Conservation (phyloP, 2,888 invertebrate species). For the Andrena minutula region DNA sequence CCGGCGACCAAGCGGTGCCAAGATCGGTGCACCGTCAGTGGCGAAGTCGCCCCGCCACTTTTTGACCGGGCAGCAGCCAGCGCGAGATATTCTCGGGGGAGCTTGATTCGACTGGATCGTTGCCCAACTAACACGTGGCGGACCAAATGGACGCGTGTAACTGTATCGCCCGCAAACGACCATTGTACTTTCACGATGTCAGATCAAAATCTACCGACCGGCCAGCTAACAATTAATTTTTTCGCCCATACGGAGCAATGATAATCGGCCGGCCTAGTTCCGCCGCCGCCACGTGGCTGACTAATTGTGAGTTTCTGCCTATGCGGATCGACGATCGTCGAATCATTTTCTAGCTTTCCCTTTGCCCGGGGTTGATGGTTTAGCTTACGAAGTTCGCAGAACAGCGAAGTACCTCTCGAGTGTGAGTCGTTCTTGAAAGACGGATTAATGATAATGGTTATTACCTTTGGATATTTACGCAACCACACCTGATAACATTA, state of each 20-base stretch:
- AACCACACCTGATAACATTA: conserved; percentile 62
- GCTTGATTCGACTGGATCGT: conserved; percentile 42
- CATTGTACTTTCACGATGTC: conserved; percentile 68
- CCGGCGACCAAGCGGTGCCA: conserved; percentile 50
- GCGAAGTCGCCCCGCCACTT: conserved; percentile 59
- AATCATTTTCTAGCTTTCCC: conserved; percentile 19
- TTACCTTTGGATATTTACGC: conserved; percentile 31
- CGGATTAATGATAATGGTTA: conserved; percentile 40
- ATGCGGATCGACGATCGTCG: conserved; percentile 2
- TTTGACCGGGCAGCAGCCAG: conserved; percentile 47
- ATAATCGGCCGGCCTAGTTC: conserved; percentile 54
- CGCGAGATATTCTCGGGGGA: conserved; percentile 20
- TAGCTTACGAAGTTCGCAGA: neutral
- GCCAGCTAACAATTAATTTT: conserved; percentile 63
- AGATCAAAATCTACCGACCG: conserved; percentile 65
- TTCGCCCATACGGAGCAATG: conserved; percentile 36
- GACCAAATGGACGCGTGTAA: conserved; percentile 55
- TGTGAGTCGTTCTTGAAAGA: conserved; percentile 13
- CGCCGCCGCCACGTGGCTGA: conserved; percentile 15
- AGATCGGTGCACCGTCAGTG: conserved; percentile 62
- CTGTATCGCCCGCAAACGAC: conserved; percentile 47
- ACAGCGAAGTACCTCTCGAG: neutral
- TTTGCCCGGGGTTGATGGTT: conserved; percentile 15
- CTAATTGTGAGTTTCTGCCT: conserved; percentile 59
- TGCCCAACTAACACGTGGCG: conserved; percentile 60